phyloP scores from a whole-genome alignment of 2,888 invertebrate genomes.

The Lasioglossum oenotherae region DNA sequence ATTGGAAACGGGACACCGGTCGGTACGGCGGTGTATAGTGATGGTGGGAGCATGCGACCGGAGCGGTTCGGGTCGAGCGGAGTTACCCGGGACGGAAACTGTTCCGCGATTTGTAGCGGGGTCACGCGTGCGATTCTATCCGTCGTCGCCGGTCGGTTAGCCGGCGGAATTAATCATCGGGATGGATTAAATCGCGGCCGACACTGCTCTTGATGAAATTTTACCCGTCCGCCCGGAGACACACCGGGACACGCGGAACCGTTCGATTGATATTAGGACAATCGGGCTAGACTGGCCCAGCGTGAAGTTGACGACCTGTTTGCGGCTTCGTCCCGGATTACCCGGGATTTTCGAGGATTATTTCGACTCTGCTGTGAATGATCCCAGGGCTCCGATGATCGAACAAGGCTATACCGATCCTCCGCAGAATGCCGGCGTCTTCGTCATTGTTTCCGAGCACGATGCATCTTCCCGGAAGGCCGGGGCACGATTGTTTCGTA shows the following conservation, averaged over 20 bases:
- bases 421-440: not conserved
- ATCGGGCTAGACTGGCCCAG: not conserved
- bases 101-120: slow-evolving; percentile 61
- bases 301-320: slow-evolving; percentile 10
- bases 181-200: slow-evolving; percentile 48
- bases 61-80: not conserved
- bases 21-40: not conserved
- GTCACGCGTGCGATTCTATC: slow-evolving; percentile 49
- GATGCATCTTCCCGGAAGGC: not conserved
- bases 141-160: slow-evolving; percentile 36
- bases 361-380: not conserved
- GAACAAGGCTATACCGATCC: not conserved
- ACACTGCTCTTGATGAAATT: slow-evolving; percentile 48
- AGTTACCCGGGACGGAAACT: slow-evolving; percentile 31
- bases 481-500: not conserved
- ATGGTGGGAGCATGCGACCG: not conserved
- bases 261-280: slow-evolving; percentile 34
- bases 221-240: slow-evolving; percentile 30
- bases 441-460: not conserved
- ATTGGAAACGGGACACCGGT: slow-evolving; percentile 76
- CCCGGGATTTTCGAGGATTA: not conserved
- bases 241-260: not conserved
- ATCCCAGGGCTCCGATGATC: not conserved
- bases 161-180: slow-evolving; percentile 54
- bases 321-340: slow-evolving; percentile 17